phyloP scores from a whole-genome alignment of 2,113 vertebrate species.

The human region GRCh38 chr2:21514501-21515000 shows the following conservation, averaged over 20 bases:
- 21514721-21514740: neutral
- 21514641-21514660: conserved; percentile 4
- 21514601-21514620: neutral
- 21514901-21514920: neutral
- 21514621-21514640: neutral
- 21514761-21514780: neutral
- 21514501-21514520: neutral
- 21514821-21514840: neutral
- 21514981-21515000: conserved; percentile 5
- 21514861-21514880: neutral
- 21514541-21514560: neutral
- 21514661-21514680: neutral
- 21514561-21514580: neutral
- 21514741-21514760: neutral
- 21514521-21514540: neutral
- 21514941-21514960: neutral
- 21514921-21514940: neutral
- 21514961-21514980: neutral
- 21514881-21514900: neutral
- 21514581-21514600: neutral
- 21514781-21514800: neutral
- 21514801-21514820: neutral
- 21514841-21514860: neutral
- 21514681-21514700: neutral
- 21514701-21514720: neutral